Evolutionary conservation across 2,888 invertebrate species (phyloP).

Genomic region (Synanthedon andrenaeformis): DNA sequence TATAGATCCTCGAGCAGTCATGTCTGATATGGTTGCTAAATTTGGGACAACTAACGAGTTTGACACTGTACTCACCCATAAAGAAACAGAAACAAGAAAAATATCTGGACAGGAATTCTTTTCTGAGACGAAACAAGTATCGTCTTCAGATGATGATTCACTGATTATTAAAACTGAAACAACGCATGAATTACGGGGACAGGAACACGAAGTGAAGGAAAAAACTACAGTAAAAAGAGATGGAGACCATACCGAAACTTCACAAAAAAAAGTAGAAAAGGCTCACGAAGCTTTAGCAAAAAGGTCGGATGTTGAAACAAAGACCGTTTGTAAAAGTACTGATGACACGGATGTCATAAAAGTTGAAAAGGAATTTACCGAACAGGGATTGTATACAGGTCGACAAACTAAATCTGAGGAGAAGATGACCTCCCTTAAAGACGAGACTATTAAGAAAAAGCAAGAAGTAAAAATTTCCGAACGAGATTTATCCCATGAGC

Average conservation of each 20-base stretch:
- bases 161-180: conserved; percentile 59
- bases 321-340: conserved; percentile 51
- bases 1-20: conserved; percentile 48
- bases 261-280: conserved; percentile 63
- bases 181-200: conserved; percentile 54
- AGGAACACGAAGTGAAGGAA: conserved; percentile 63
- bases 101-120: conserved; percentile 64
- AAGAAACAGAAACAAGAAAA: conserved; percentile 61
- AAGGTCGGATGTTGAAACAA: conserved; percentile 57
- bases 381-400: conserved; percentile 59
- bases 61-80: conserved; percentile 59
- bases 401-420: conserved; percentile 61
- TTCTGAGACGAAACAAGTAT: conserved; percentile 59
- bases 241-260: conserved; percentile 61
- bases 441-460: conserved; percentile 57
- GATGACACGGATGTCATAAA: conserved; percentile 54
- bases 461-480: conserved; percentile 66
- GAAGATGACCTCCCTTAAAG: conserved; percentile 62
- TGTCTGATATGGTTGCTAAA: conserved; percentile 57
- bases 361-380: conserved; percentile 53
- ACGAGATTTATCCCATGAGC: conserved; percentile 62
- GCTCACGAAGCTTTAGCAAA: conserved; percentile 64
- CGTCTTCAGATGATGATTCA: conserved; percentile 63
- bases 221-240: conserved; percentile 55
- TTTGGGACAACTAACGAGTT: conserved; percentile 39